Base-by-base conservation (phyloP, 2,113 vertebrate genomes). In the Trachemys scripta region DNA sequence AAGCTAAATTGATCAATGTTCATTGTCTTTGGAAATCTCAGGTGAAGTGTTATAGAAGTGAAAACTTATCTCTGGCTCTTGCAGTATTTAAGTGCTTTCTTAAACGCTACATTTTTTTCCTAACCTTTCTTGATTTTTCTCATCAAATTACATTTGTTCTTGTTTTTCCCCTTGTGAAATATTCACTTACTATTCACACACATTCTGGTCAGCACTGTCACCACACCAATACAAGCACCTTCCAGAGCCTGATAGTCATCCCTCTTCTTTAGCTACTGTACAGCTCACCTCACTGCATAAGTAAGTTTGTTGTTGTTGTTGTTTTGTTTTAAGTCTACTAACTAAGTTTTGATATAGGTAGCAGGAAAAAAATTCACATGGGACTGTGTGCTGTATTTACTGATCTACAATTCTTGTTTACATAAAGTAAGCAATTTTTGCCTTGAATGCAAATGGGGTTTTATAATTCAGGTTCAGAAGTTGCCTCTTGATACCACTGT, bases 361-460 rank as follows among this genome's bases (percentile, higher is more conserved):
- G 75, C 24, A 82, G 6, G 51, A 11, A 78, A 7, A 38, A 38
- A 80, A 78, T 75, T 91, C 2, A 2, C 5, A 59, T 65, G 24
- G 24, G 84, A 22, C 59, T 72, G 6, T 27, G n/a, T 42, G 29
- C 29, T 85, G 31, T 69, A 85, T 80, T 56, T 90, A n/a, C n/a
- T 76, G 84, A 5, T 79, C 78, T 4, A 38, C 53, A 84, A 20
- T 4, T 25, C 57, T 78, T 94, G 47, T 79, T 56, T 2, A 24
- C 90, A 84, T 85, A 57, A 93, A 53, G 6, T 94, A 79, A 78
- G 87, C 76, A 27, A 47, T 50, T 95, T 96, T 88, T 84, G 78
- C 45, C 93, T 69, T 86, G 92, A 87, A 94, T 93, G 75, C 50
- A 92, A 94, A 96, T 93, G 82, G 75, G 83, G 90, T 97, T 47